Evolutionary conservation across 2,888 invertebrate species (phyloP).

Genomic region (Aphidoletes aphidimyza): DNA sequence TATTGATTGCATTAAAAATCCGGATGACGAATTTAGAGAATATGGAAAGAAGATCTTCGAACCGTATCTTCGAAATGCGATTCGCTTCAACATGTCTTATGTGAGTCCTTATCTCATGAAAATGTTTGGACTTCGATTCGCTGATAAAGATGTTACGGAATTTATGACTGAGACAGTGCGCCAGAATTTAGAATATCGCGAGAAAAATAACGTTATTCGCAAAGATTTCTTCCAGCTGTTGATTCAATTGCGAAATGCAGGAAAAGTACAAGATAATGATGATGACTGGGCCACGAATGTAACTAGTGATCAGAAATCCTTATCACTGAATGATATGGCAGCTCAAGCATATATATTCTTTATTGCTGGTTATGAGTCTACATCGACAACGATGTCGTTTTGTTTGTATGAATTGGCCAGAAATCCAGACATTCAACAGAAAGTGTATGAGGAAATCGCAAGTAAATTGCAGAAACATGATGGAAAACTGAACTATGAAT

Average conservation of each 20-base stretch:
- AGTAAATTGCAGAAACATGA: slow-evolving; percentile 65
- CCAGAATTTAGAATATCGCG: slow-evolving; percentile 52
- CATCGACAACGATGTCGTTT: slow-evolving; percentile 72
- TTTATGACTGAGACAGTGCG: slow-evolving; percentile 42
- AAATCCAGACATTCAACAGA: slow-evolving; percentile 68
- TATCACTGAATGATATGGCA: slow-evolving; percentile 22
- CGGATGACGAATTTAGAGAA: slow-evolving; percentile 60
- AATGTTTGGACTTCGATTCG: not conserved
- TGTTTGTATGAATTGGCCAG: slow-evolving; percentile 69
- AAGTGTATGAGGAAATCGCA: slow-evolving; percentile 67
- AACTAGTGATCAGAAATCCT: not conserved
- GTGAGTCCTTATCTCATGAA: not conserved
- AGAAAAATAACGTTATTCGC: slow-evolving; percentile 35
- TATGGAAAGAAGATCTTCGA: slow-evolving; percentile 59
- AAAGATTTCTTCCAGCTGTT: slow-evolving; percentile 55
- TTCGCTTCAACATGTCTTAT: not conserved
- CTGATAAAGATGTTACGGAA: slow-evolving; percentile 35
- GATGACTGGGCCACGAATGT: slow-evolving; percentile 10
- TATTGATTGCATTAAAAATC: slow-evolving; percentile 60
- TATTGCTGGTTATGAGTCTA: slow-evolving; percentile 68
- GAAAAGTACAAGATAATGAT: not conserved
- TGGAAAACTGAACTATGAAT: slow-evolving; percentile 69
- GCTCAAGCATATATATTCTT: slow-evolving; percentile 52
- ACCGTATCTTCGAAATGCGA: slow-evolving; percentile 57
- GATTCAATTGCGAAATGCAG: slow-evolving; percentile 47